Evolutionary conservation across 2,888 invertebrate species (phyloP), one percentile per base, ranked within the genome.

Genomic region (Enoplolaimus lenunculus): DNA sequence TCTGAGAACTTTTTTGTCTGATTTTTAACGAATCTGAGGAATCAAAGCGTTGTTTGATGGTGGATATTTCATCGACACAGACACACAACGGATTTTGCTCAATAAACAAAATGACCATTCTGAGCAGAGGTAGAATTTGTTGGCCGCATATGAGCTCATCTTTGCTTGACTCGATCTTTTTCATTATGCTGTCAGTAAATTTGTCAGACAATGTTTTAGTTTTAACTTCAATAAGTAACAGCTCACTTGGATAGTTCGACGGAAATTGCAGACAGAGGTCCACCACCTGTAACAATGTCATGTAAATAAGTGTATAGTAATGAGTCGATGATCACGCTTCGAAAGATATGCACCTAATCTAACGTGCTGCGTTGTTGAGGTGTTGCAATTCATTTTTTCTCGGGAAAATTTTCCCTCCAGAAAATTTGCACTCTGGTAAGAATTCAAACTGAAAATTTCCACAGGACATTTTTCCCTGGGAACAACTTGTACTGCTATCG

Each of bases 21-120:
- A 88, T 79, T 78, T 87, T 88, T 1, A 88, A 78, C 75, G 86
- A 86, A 77, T 87, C 87, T 16, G 79, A 77, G 2, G 71, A 68
- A 1, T 87, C 77, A 30, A 85, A 80, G 34, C 78, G 75, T 72
- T 83, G 82, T 74, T 87, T 87, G 69, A 88, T 78, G 64, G 82
- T 79, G 72, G 85, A 83, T 72, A 89, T 87, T 81, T 89, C 89
- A 77, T 88, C 87, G 74, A 87, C 87, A 76, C 88, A 88, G 71
- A 88, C 87, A 77, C 86, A 87, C 1, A 89, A 81, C 0, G 88
- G 87, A 81, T 88, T 88, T 74, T 88, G 87, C 67, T 86, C 84
- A 21, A 88, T 81, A 77, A 88, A 89, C 73, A 84, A 86, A 68
- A 85, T 81, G 2, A 88, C 81, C 77, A 88, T 88, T 74, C 85